phyloP scores from a whole-genome alignment of 2,797 vertebrate genomes.

The Rhabdomys pumilio region DNA sequence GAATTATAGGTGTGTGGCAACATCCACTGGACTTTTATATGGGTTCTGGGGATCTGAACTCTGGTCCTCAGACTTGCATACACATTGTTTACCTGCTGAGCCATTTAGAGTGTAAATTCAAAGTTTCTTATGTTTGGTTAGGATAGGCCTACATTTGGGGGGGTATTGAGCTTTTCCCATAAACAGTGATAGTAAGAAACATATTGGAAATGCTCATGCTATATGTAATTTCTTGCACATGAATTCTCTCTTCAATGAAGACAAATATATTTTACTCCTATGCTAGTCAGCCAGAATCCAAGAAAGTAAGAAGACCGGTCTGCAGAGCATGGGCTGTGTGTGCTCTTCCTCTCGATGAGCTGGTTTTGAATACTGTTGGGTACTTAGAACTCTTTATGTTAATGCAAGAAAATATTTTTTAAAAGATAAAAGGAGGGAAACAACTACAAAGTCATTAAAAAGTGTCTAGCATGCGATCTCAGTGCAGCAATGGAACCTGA shows the following conservation, averaged over 20 bases:
- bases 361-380: background rate
- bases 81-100: background rate
- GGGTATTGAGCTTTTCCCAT: background rate
- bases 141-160: background rate
- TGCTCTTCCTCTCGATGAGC: background rate
- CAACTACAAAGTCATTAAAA: background rate
- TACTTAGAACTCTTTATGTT: background rate
- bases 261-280: background rate
- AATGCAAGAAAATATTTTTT: background rate
- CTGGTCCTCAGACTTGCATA: background rate
- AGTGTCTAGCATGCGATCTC: background rate
- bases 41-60: background rate
- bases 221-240: background rate
- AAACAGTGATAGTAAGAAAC: background rate
- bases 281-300: background rate
- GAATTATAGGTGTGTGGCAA: background rate
- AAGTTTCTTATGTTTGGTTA: background rate
- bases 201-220: background rate
- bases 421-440: slow-evolving; percentile 17
- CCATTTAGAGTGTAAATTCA: background rate
- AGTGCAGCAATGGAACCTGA: slow-evolving; percentile 43
- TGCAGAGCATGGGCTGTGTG: background rate
- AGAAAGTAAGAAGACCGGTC: background rate
- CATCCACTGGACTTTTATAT: background rate
- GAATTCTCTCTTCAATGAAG: background rate